A percentile compares a stretch with the other conserved stretches of the same genome.
These are phyloP conservation scores for Caenorhabditis sp. DNA, from an alignment of 2,888 invertebrate species.

Conservation along the genomic window DNA sequence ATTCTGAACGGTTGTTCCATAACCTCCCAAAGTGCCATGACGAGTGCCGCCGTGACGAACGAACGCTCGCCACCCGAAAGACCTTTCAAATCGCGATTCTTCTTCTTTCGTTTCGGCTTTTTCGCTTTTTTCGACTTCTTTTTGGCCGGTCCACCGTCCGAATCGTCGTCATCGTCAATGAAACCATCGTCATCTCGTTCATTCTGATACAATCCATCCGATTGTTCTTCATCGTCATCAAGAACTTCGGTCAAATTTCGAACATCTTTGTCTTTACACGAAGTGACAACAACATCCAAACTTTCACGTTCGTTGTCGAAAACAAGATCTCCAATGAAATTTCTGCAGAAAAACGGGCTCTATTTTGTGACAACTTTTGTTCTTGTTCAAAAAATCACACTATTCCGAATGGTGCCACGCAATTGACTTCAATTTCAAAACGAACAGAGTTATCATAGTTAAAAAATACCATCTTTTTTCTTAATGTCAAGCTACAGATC, in stretches of 20 bases:
- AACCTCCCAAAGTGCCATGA: slow-evolving; percentile 90
- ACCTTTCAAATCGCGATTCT: slow-evolving; percentile 30
- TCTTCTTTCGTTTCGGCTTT: slow-evolving; percentile 1
- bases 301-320: slow-evolving; percentile 32
- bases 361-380: background rate
- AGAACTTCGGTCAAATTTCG: background rate
- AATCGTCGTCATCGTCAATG: slow-evolving; percentile 7
- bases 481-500: no score
- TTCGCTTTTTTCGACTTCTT: slow-evolving; percentile 24
- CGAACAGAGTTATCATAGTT: no score
- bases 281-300: slow-evolving; percentile 33
- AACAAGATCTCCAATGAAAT: slow-evolving; percentile 34
- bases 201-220: background rate
- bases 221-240: slow-evolving; percentile 4
- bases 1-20: slow-evolving; percentile 86
- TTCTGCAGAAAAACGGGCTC: slow-evolving; percentile 8
- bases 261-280: slow-evolving; percentile 15
- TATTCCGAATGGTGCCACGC: no score
- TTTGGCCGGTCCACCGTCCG: slow-evolving; percentile 4
- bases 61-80: slow-evolving; percentile 90
- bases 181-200: slow-evolving; percentile 1
- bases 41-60: slow-evolving; percentile 91
- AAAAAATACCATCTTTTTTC: no score
- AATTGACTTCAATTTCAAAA: no score
- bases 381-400: no score